Percentiles rank a stretch among this genome's conserved stretches.
These are phyloP conservation scores for Sphenopsis melanotis DNA, from an alignment of 2,797 vertebrate genomes.

Conservation along the genomic window DNA sequence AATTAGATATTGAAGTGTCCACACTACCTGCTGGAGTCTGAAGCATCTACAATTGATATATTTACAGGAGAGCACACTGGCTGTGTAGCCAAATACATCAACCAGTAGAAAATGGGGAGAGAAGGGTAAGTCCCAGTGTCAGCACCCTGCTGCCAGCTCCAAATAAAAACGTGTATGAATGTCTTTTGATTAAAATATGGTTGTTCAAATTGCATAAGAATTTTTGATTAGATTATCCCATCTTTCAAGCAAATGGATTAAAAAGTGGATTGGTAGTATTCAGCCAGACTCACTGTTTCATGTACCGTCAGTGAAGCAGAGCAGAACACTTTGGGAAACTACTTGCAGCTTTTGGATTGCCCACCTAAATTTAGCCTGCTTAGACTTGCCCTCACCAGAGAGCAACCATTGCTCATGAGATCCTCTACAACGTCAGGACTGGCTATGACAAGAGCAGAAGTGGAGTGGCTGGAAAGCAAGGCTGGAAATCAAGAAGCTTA, in stretches of 20 bases:
- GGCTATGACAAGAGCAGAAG: accelerated
- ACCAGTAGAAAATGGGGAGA: neutral
- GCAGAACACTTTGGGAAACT: neutral
- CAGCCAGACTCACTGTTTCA: neutral
- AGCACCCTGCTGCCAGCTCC: neutral
- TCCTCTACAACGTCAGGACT: neutral
- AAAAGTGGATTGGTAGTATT: neutral
- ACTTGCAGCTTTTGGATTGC: neutral
- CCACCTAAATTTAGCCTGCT: neutral
- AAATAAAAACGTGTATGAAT: neutral
- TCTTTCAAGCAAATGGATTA: neutral
- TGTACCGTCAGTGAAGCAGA: neutral
- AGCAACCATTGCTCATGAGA: neutral
- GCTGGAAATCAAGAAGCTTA: neutral
- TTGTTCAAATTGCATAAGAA: neutral
- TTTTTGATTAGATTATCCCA: neutral
- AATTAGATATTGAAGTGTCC: neutral
- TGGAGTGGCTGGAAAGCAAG: neutral
- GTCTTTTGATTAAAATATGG: neutral
- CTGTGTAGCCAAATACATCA: accelerated
- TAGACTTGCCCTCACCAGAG: neutral
- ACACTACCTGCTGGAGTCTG: neutral
- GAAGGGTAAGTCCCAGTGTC: neutral
- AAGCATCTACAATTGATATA: neutral
- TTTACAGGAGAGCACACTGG: neutral